phyloP scores from a whole-genome alignment of 2,888 invertebrate species.

The Rugalucina vietnamica region DNA sequence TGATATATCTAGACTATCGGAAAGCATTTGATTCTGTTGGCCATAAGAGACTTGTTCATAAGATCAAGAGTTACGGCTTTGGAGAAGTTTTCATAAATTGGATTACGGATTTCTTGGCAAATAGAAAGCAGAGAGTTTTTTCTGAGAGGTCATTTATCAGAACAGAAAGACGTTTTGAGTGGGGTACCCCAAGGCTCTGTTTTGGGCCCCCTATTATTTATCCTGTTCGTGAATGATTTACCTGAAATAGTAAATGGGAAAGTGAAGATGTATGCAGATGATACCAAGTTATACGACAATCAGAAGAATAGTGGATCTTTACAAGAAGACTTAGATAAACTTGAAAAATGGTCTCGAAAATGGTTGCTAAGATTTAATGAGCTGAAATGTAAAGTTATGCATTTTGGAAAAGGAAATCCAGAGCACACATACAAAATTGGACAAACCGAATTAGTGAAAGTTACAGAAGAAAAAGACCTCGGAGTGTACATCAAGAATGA shows the following conservation, averaged over 20 bases:
- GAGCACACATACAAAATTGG: not conserved
- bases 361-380: not conserved
- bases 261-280: not conserved
- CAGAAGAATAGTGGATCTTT: not conserved
- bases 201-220: not conserved
- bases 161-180: not conserved
- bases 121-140: not conserved
- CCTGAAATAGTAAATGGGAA: not conserved
- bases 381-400: not conserved
- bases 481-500: too few species aligned
- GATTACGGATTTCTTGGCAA: not conserved
- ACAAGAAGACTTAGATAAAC: not conserved
- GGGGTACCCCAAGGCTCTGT: slow-evolving; percentile 26
- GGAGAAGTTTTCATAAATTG: not conserved
- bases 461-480: not conserved
- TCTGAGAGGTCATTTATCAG: not conserved
- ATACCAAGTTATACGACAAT: not conserved
- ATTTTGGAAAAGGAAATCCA: not conserved
- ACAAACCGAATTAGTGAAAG: not conserved
- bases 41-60: not conserved
- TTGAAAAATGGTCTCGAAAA: not conserved
- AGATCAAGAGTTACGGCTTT: slow-evolving; percentile 15
- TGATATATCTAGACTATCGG: slow-evolving; percentile 14
- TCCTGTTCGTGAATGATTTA: not conserved
- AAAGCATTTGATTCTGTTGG: slow-evolving; percentile 22